These are phyloP conservation scores for Epirrita christyi DNA, from an alignment of 2,888 invertebrate genomes.

Conservation along the genomic window DNA sequence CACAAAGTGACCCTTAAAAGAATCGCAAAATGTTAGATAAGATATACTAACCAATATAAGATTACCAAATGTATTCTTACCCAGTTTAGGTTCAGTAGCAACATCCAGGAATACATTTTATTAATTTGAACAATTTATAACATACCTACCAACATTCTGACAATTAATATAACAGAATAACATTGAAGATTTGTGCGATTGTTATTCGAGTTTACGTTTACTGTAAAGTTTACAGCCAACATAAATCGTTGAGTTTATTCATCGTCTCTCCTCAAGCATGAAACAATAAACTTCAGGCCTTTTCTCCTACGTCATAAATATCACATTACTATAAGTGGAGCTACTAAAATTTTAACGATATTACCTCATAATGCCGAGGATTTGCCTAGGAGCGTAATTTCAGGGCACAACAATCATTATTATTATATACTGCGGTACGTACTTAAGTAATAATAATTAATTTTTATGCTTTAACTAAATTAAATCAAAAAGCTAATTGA, in stretches of 20 bases:
- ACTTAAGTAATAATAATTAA: slow-evolving; percentile 4
- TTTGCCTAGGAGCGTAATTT: slow-evolving; percentile 45
- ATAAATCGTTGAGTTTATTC: slow-evolving; percentile 73
- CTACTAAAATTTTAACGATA: slow-evolving; percentile 73
- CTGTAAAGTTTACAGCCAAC: slow-evolving; percentile 62
- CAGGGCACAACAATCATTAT: slow-evolving; percentile 32
- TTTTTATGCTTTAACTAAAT: slow-evolving; percentile 1
- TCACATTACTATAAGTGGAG: slow-evolving; percentile 74
- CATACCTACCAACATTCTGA: slow-evolving; percentile 21
- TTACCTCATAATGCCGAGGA: slow-evolving; percentile 53
- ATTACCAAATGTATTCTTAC: no score
- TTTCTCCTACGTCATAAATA: slow-evolving; percentile 73
- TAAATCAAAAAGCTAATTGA: neutral
- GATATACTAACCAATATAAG: no score
- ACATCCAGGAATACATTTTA: neutral
- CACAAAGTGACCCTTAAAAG: no score
- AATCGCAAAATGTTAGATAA: no score
- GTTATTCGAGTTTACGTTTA: slow-evolving; percentile 56
- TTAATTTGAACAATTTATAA: slow-evolving; percentile 14
- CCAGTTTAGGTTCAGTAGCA: no score
- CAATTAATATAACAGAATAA: slow-evolving; percentile 46
- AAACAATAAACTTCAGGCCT: slow-evolving; percentile 71
- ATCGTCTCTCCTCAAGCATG: slow-evolving; percentile 65
- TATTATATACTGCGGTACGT: slow-evolving; percentile 11
- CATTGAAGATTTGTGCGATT: slow-evolving; percentile 54